Evolutionary conservation across 2,113 vertebrate species (phyloP), one percentile per base, ranked within the genome.

Genomic region (Xenopus laevis): DNA sequence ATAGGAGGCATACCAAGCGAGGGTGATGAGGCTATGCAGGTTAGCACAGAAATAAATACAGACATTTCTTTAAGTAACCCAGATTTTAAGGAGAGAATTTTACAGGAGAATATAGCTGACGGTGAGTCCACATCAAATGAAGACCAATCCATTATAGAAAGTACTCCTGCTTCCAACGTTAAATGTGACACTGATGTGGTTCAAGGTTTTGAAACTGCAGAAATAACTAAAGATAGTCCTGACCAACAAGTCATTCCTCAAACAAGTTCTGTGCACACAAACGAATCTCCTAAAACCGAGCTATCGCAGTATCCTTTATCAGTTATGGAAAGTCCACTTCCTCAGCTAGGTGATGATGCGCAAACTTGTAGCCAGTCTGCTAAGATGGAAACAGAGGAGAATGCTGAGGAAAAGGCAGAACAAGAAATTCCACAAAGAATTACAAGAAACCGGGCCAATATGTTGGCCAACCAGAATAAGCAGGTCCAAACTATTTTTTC

Each of bases 331-430:
- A 86, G 73, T 13, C 86, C 81, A 76, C 80, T 83, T 10, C 86
- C 86, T 11, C 84, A 83, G 16, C 64, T 83, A 61, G 59, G 71
- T 21, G 88, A 84, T 65, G 84, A 86, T 80, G 64, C 83, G 30
- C 84, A 84, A 68, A 92, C 88, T 77, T 87, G 81, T 7, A 80
- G 80, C 72, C 87, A 86, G 0, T 66, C 75, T 59, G 68, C 84
- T 78, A 92, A 90, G 81, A 75, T 55, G 81, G 95, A 96, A 58
- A 80, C 87, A 79, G 87, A 89, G 15, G 87, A 89, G 47, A 82
- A 82, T 45, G 13, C 78, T 2, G 94, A 97, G 2, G 93, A 95
- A 68, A 93, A 92, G 79, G 78, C 85, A 71, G 89, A 83, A 8
- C 86, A 77, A 65, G 89, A 90, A 7, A 77, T 84, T 13, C 81